These are phyloP conservation scores for Aphidius ervi DNA, from an alignment of 1,140 invertebrate species.

Conservation along the genomic window DNA sequence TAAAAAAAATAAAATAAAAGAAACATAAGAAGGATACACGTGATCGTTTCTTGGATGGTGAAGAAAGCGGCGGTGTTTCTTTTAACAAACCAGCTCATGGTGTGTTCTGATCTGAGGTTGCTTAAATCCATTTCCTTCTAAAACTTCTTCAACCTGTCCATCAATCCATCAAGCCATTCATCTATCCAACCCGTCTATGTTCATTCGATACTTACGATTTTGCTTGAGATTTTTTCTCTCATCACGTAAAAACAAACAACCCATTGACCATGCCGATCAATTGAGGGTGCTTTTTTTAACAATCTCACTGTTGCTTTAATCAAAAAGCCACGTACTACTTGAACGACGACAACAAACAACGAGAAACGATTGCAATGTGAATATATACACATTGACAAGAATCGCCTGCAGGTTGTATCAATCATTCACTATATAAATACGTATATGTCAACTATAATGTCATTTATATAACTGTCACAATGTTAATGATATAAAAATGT, in stretches of 20 bases:
- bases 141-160: slow-evolving; percentile 4
- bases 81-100: slow-evolving; percentile 12
- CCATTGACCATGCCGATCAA: too few relatives aligned
- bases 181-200: slow-evolving; percentile 18
- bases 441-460: too few relatives aligned
- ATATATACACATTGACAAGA: too few relatives aligned
- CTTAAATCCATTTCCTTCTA: slow-evolving; percentile 3
- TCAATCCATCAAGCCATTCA: slow-evolving; percentile 14
- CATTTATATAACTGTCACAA: too few relatives aligned
- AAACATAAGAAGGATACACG: background rate
- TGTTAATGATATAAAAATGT: too few relatives aligned
- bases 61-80: slow-evolving; percentile 13
- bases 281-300: slow-evolving; percentile 5
- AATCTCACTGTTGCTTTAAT: background rate
- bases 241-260: slow-evolving; percentile 19
- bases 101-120: slow-evolving; percentile 2
- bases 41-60: slow-evolving; percentile 2
- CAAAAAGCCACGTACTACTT: too few relatives aligned
- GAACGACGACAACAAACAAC: too few relatives aligned
- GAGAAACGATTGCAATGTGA: too few relatives aligned
- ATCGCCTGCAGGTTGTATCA: too few relatives aligned
- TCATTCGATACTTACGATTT: slow-evolving; percentile 14
- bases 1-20: background rate
- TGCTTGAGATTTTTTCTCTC: slow-evolving; percentile 4
- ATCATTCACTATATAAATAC: too few relatives aligned